Evolutionary conservation across 2,113 vertebrate species (phyloP), one percentile per base, ranked within the genome.

Genomic region (Microtus ochrogaster): DNA sequence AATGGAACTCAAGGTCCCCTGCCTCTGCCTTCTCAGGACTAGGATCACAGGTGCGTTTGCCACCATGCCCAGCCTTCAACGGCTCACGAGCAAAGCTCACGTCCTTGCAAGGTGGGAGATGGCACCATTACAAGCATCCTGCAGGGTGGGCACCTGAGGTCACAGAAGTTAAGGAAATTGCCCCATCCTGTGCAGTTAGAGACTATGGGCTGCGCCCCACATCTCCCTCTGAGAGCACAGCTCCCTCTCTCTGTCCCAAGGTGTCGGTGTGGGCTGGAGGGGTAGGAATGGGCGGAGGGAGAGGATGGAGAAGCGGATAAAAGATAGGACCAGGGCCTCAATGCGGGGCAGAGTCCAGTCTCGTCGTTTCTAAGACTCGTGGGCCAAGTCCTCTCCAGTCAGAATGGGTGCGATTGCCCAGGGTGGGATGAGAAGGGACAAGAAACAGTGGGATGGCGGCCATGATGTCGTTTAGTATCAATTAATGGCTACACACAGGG

Each of bases 401-500:
- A 72, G 95, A 74, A 33, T 1, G 0, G 65, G 73, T 68, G 58
- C 13, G 6, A 63, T 77, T 49, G 52, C 93, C 89, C 72, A 7
- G 5, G 30, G 49, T 19, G 65, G 47, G 90, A 85, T 55, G 88
- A 73, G n/a, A 65, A 47, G 61, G 78, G 96, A 95, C 97, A 89
- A 44, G 89, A 12, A 26, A 82, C 93, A 73, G 90, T 6, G 77
- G 77, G 76, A 61, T 66, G 65, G 70, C 2, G 30, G 90, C 89
- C 68, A 10, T 61, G 74, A 92, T 92, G 94, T 92, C 86, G 94
- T 91, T 95, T 91, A 41, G 47, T 87, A 63, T 86, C 94, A 96
- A 68, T 97, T 94, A 97, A 96, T 76, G 96, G 96, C 94, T 89
- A 61, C 97, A 96, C 89, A 86, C 94, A 78, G 92, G 89, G 96